phyloP scores from a whole-genome alignment of 2,113 vertebrate genomes.

The Sisor rabdophorus region DNA sequence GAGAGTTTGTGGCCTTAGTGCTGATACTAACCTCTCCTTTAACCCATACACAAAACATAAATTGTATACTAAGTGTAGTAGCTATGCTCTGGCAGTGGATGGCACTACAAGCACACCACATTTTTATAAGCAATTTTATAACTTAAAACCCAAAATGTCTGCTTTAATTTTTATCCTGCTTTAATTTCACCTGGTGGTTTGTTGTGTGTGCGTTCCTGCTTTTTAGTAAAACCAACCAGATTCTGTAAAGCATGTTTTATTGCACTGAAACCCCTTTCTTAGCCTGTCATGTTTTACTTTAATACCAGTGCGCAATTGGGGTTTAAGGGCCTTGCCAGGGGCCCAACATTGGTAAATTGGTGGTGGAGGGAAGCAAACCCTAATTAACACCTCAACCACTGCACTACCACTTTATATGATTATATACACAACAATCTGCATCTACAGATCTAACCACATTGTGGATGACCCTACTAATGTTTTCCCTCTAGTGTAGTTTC shows the following conservation, averaged over 20 bases:
- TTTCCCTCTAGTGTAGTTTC: no score
- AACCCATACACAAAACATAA: neutral
- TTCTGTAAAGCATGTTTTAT: neutral
- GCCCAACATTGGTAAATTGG: no score
- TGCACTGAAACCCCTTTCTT: conserved; percentile 24
- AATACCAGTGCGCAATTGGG: no score
- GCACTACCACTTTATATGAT: no score
- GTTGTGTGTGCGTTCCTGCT: neutral
- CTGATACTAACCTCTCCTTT: no score
- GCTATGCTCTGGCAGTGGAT: conserved; percentile 24
- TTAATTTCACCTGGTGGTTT: neutral
- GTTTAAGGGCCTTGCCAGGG: no score
- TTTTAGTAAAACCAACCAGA: conserved; percentile 5
- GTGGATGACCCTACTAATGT: no score
- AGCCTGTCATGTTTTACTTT: no score
- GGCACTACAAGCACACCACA: conserved; percentile 34
- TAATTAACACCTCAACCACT: no score
- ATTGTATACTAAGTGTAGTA: conserved; percentile 14
- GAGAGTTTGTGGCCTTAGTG: neutral
- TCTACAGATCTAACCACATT: no score
- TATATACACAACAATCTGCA: no score
- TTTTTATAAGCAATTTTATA: neutral
- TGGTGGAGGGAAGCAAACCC: no score
- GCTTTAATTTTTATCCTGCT: neutral
- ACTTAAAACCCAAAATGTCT: neutral